Conservation (phyloP, 2,797 vertebrate species). For the Etheostoma nigrum region DNA sequence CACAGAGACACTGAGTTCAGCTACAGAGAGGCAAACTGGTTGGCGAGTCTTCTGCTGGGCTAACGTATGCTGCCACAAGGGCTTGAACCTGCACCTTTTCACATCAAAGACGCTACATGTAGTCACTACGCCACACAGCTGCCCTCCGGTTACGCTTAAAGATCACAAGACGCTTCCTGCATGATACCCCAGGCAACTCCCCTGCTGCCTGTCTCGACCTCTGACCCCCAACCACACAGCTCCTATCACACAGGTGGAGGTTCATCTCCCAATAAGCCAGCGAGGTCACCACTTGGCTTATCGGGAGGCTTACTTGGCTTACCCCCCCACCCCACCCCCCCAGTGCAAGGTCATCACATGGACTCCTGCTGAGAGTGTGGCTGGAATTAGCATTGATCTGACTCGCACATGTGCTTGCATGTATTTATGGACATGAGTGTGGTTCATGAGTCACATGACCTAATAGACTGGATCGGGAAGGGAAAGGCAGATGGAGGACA, state of each 20-base stretch:
- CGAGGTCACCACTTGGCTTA: conserved; percentile 23
- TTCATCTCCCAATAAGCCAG: conserved; percentile 17
- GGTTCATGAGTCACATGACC: conserved; percentile 6
- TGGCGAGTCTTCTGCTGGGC: not conserved
- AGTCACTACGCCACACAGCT: not conserved
- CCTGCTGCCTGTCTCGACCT: conserved; percentile 17
- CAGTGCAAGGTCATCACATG: conserved; percentile 34
- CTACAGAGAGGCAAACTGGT: conserved; percentile 5
- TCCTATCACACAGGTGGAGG: conserved; percentile 37
- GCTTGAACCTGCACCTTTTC: conserved; percentile 13
- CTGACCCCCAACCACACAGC: conserved; percentile 29
- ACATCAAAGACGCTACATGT: conserved; percentile 2
- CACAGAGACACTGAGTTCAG: not conserved
- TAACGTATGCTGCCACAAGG: not conserved
- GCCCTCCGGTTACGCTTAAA: not conserved
- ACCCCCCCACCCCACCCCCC: not conserved
- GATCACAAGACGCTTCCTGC: not conserved
- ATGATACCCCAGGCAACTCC: conserved; percentile 7
- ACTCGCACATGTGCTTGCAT: conserved; percentile 21
- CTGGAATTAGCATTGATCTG: conserved; percentile 62
- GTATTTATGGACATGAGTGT: conserved; percentile 43
- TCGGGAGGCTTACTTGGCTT: no score
- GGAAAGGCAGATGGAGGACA: conserved; percentile 12
- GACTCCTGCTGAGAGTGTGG: conserved; percentile 45
- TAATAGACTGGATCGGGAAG: not conserved